Base-by-base conservation (phyloP, 30 jellyfish, hydroid and myxozoan genomes). In the Hydra vulgaris region DNA sequence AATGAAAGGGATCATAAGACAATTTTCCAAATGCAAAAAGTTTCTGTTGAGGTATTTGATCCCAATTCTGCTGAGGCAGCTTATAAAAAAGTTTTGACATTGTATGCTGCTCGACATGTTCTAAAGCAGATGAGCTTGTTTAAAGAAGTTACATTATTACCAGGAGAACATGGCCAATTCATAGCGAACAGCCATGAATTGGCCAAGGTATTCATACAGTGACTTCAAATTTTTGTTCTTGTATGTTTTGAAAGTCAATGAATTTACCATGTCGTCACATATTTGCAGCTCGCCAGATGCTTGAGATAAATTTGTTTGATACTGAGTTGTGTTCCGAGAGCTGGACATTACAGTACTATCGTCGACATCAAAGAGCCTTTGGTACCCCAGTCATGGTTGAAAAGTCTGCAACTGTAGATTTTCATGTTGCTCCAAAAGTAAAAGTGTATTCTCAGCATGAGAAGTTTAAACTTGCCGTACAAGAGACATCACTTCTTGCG, bases 1-100 rank as follows among this genome's bases (percentile, higher is more conserved):
- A 68, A 76, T 83, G 92, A 83, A 56, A 40, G 92, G 0, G 76
- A 76, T 18, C 92, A 83, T 16, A 21, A 52, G 18, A 85, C 88
- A 0, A 77, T 88, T 17, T 23, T 40, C 0, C 54, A 23, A 23
- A n/a, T 83, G 54, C 26, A n/a, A 76, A 77, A 25, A 54, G 54
- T 25, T 7, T 74, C 22, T 0, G 82, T 74, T 1, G 52, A 53
- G 5, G 12, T 40, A 12, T 40, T 40, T 40, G 61, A 40, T 3
- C 5, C 61, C 19, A 53, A 53, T 21, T 53, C 79, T 25, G 84
- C 78, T 18, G 84, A 25, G 24, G 21, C 25, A 21, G 8, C 4
- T 21, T 25, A 1, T 77, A 76, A 20, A 72, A 4, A 54, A 26
- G 20, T 21, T 61, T 66, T 80, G 66, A 80, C 95, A 8, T 26